Evolutionary conservation across 2,797 vertebrate species (phyloP).

Genomic region (Catamblyrhynchus diadema): DNA sequence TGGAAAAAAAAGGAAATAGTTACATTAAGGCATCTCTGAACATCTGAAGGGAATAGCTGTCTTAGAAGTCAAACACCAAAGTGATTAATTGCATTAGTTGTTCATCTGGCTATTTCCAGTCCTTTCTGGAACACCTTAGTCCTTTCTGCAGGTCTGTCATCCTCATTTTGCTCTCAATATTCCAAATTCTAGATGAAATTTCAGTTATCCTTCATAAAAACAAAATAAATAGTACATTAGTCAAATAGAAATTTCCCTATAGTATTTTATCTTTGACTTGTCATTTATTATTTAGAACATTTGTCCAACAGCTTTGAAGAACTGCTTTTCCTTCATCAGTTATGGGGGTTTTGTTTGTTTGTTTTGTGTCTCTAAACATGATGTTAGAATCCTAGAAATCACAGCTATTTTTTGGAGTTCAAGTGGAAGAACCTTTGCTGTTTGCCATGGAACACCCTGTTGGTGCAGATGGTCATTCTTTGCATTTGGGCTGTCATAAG

Average conservation of each 20-base stretch:
- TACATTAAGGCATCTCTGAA: not conserved
- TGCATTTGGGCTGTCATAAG: not conserved
- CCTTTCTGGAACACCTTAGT: not conserved
- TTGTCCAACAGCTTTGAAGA: rapidly evolving
- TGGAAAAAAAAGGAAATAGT: not conserved
- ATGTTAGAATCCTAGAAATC: not conserved
- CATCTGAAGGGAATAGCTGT: not conserved
- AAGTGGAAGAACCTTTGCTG: not conserved
- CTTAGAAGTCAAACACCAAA: not conserved
- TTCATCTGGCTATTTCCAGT: not conserved
- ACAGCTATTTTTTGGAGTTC: not conserved
- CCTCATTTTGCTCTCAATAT: not conserved
- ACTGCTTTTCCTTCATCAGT: not conserved
- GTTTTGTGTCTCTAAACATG: not conserved
- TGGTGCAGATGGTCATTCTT: not conserved
- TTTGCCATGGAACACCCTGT: not conserved
- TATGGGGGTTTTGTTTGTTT: rapidly evolving
- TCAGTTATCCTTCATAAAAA: not conserved
- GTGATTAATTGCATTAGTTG: not conserved
- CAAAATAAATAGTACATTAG: not conserved
- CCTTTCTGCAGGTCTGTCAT: not conserved
- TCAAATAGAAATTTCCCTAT: not conserved
- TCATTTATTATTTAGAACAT: not conserved
- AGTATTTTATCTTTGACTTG: not conserved
- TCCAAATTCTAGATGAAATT: not conserved